phyloP scores from a whole-genome alignment of 2,888 invertebrate genomes.

The Hydrotaea cyrtoneurina region DNA sequence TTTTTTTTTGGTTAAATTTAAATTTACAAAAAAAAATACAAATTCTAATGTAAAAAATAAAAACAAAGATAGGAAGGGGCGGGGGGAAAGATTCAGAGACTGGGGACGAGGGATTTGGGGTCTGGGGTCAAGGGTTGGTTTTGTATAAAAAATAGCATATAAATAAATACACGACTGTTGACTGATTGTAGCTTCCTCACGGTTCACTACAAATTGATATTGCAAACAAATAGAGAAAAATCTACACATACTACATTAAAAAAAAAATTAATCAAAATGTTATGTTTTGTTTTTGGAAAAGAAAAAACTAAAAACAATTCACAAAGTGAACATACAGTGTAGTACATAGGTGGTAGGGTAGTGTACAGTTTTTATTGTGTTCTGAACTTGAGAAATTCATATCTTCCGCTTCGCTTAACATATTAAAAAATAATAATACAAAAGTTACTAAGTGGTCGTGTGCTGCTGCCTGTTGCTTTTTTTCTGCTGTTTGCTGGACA shows the following conservation, averaged over 20 bases:
- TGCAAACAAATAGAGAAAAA: constrained; percentile 50
- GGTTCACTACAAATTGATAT: constrained; percentile 50
- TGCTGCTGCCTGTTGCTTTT: constrained; percentile 30
- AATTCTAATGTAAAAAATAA: constrained; percentile 24
- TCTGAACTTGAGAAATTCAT: constrained; percentile 12
- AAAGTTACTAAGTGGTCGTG: constrained; percentile 44
- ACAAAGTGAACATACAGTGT: not conserved
- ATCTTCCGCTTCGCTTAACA: constrained; percentile 41
- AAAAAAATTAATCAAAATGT: not conserved
- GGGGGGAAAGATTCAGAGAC: too few relatives aligned
- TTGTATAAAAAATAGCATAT: constrained; percentile 40
- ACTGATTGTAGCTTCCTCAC: constrained; percentile 32
- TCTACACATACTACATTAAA: not conserved
- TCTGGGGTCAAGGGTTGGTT: not conserved
- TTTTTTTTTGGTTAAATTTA: constrained; percentile 18
- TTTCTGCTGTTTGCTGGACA: not conserved
- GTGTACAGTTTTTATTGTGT: not conserved
- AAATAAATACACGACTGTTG: constrained; percentile 60
- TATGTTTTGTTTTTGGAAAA: constrained; percentile 1
- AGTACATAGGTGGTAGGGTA: not conserved
- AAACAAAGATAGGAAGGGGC: constrained; percentile 8
- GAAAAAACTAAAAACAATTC: too few relatives aligned
- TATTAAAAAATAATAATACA: constrained; percentile 38
- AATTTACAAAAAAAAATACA: constrained; percentile 37
- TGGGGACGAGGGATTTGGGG: not conserved